A percentile compares a stretch with the other conserved stretches of the same genome.
These are phyloP conservation scores for Calliopum simillimum DNA, from an alignment of 2,888 invertebrate genomes.

Conservation along the genomic window DNA sequence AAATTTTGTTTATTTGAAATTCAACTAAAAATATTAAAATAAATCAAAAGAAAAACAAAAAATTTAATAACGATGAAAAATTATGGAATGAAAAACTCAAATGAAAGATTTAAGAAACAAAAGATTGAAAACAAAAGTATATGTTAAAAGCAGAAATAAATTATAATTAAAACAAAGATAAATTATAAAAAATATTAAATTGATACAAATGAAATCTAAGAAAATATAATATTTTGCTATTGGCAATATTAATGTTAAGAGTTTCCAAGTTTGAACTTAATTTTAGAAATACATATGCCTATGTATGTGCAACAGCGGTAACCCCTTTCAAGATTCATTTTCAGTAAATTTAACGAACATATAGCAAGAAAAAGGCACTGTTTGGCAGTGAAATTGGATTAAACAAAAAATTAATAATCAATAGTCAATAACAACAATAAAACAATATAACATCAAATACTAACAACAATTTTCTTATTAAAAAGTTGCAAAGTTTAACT, in stretches of 20 bases:
- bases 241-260: constrained; percentile 57
- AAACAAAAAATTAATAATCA: no score
- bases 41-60: background rate
- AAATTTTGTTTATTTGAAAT: background rate
- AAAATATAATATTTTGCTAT: constrained; percentile 47
- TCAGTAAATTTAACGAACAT: background rate
- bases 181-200: background rate
- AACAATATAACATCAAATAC: constrained; percentile 8
- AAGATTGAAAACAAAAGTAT: background rate
- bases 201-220: background rate
- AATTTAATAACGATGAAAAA: background rate
- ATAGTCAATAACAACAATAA: background rate
- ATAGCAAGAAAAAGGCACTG: constrained; percentile 5
- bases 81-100: background rate
- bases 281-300: background rate
- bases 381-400: constrained; percentile 11
- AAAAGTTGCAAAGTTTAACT: constrained; percentile 11
- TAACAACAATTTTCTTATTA: constrained; percentile 2
- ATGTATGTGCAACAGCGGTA: background rate
- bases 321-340: constrained; percentile 4
- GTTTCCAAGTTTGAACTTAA: constrained; percentile 45
- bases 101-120: background rate
- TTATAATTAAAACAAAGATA: background rate
- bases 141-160: background rate
- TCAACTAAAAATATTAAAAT: background rate